These are phyloP conservation scores for Tachina fera DNA, from an alignment of 2,888 invertebrate species.

Conservation along the genomic window DNA sequence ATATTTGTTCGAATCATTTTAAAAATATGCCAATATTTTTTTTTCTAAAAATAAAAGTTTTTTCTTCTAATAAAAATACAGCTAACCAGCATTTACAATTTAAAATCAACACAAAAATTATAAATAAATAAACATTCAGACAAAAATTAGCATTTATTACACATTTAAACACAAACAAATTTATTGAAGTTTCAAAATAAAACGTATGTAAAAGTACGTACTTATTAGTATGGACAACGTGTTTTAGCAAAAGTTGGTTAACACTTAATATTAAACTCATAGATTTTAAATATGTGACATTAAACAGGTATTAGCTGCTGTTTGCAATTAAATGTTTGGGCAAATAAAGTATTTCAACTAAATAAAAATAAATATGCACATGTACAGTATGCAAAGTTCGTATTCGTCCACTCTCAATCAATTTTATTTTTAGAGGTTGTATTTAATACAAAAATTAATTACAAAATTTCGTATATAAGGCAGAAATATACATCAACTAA, in stretches of 20 bases:
- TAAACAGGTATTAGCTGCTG: too few relatives aligned
- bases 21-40: neutral
- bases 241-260: constrained; percentile 7
- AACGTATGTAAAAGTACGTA: neutral
- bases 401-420: too few relatives aligned
- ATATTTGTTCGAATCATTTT: constrained; percentile 1
- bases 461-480: too few relatives aligned
- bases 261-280: neutral
- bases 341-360: constrained; percentile 31
- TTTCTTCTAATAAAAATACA: neutral
- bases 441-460: too few relatives aligned
- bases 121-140: neutral
- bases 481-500: too few relatives aligned
- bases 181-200: constrained; percentile 23
- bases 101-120: constrained; percentile 20
- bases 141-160: constrained; percentile 2
- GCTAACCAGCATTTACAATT: constrained; percentile 4
- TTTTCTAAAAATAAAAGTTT: neutral
- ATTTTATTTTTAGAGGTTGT: too few relatives aligned
- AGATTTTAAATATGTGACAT: constrained; percentile 44
- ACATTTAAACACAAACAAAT: neutral
- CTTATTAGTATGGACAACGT: neutral
- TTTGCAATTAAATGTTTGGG: constrained; percentile 58
- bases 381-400: too few relatives aligned
- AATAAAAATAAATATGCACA: neutral